phyloP scores from a whole-genome alignment of 2,797 vertebrate species.

The Gorsachius magnificus region DNA sequence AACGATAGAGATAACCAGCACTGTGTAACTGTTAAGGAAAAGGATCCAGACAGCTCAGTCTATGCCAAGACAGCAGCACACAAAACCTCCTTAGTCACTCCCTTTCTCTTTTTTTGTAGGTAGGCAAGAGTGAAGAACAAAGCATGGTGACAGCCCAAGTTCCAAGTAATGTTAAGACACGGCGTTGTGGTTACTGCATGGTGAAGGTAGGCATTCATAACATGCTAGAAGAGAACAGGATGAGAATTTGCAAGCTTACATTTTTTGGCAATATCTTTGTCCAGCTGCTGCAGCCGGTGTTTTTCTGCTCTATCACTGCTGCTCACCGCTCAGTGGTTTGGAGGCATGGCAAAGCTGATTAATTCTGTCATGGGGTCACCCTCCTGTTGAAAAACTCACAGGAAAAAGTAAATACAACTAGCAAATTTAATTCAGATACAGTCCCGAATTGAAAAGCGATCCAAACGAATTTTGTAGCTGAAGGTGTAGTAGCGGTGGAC shows the following conservation, averaged over 20 bases:
- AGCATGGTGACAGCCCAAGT: conserved; percentile 75
- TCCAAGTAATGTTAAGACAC: conserved; percentile 72
- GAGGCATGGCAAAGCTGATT: not conserved
- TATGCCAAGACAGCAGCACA: not conserved
- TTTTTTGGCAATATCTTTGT: not conserved
- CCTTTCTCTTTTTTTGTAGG: conserved; percentile 28
- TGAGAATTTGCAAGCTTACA: not conserved
- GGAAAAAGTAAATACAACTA: not conserved
- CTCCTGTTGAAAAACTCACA: not conserved
- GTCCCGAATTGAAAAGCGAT: not conserved
- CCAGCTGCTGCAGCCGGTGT: not conserved
- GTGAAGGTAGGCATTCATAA: conserved; percentile 80
- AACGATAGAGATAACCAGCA: not conserved
- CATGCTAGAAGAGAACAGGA: accelerated
- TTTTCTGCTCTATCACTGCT: not conserved
- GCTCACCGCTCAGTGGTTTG: not conserved
- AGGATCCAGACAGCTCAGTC: not conserved
- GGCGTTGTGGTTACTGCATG: conserved; percentile 89
- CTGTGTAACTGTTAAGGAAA: not conserved
- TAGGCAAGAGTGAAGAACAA: conserved; percentile 78
- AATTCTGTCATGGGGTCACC: not conserved
- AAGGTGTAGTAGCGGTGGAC: not conserved
- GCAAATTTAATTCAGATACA: not conserved
- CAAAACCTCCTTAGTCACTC: not conserved
- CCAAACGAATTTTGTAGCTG: not conserved